Evolutionary conservation across 2,113 vertebrate genomes (phyloP), one percentile per base, ranked within the genome.

Genomic region (Myotis davidii): DNA sequence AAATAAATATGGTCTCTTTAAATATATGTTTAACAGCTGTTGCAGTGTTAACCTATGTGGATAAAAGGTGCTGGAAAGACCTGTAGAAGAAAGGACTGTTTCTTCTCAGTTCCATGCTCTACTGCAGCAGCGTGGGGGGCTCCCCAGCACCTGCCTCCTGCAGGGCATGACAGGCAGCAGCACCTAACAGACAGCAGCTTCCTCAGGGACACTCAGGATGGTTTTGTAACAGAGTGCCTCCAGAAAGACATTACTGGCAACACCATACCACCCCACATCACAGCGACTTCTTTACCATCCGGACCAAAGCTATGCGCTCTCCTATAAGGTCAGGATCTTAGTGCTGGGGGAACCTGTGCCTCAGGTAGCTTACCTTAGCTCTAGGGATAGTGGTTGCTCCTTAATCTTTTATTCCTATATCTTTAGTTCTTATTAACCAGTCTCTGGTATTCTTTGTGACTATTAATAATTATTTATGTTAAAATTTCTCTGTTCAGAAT

Each of bases 401-500:
- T 88, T 54, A 48, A 92, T 61, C 72, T 85, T 34, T n/a, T 69
- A 52, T 34, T 77, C 39, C 39, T 81, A 11, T 64, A 39, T 54
- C 16, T 56, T 84, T 42, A 67, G 32, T 45, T 85, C 34, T 70
- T 25, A 64, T 8, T 34, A 93, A 25, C 27, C 45, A 93, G 39
- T 73, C 56, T 21, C 9, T 91, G 21, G 20, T 42, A 64, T 65
- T 82, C 76, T 76, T 96, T 61, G 34, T 79, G 56, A 67, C 12
- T 56, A 9, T 73, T 81, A 83, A 64, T 50, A 37, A 37, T 88
- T 72, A 18, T 72, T 90, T 42, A 81, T 54, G 32, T 69, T 72
- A 45, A 93, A 56, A 34, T 61, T 79, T 73, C 59, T 79, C 61
- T 73, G 25, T 56, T 84, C 48, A 93, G 79, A 50, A 64, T 61